Evolutionary conservation across 2,888 invertebrate species (phyloP).

Genomic region (Limnephilus lunatus): DNA sequence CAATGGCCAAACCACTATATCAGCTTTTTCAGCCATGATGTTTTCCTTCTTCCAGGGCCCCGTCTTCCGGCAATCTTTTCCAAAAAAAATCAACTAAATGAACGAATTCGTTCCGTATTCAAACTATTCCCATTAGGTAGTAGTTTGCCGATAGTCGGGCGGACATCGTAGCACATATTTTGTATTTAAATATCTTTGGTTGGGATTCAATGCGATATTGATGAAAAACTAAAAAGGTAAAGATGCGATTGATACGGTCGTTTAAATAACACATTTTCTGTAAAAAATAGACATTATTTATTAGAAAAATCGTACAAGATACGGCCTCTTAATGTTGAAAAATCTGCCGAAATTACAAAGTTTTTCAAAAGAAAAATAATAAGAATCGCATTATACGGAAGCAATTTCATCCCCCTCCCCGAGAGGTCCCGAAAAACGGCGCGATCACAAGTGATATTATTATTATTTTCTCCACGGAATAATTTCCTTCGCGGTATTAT

Average conservation of each 20-base stretch:
- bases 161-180: too few relatives aligned
- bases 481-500: conserved; percentile 30
- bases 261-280: not conserved
- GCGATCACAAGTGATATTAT: not conserved
- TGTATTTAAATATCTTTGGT: too few relatives aligned
- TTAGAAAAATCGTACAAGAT: not conserved
- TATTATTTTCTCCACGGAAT: conserved; percentile 12
- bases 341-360: not conserved
- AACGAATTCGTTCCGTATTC: too few relatives aligned
- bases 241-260: not conserved
- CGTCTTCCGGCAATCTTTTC: too few relatives aligned
- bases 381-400: not conserved
- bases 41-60: too few relatives aligned
- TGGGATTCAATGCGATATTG: too few relatives aligned
- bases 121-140: too few relatives aligned
- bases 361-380: not conserved
- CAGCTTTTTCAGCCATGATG: too few relatives aligned
- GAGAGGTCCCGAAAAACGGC: not conserved
- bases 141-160: too few relatives aligned
- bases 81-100: too few relatives aligned
- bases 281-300: not conserved
- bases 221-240: too few relatives aligned
- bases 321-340: not conserved
- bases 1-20: too few relatives aligned
- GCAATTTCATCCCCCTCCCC: not conserved